These are phyloP conservation scores for Mormyrus lacerda DNA, from an alignment of 2,113 vertebrate species.

Conservation along the genomic window DNA sequence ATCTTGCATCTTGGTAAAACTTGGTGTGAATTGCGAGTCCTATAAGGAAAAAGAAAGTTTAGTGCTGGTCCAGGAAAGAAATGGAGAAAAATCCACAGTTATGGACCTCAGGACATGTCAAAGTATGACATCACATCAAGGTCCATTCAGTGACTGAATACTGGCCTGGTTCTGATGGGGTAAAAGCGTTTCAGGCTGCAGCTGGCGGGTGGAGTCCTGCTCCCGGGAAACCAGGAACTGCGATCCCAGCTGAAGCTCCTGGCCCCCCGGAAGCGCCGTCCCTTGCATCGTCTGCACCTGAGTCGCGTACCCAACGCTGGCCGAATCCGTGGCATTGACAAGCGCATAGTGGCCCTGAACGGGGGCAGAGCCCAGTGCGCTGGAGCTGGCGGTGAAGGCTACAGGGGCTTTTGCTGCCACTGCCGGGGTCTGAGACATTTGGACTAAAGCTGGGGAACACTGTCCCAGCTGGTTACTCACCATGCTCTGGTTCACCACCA, in stretches of 20 bases:
- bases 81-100: background rate
- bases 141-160: slow-evolving; percentile 36
- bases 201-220: slow-evolving; percentile 63
- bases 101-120: background rate
- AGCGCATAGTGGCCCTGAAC: slow-evolving; percentile 70
- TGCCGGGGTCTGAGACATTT: slow-evolving; percentile 69
- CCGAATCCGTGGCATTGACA: slow-evolving; percentile 56
- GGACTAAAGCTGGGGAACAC: slow-evolving; percentile 60
- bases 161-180: slow-evolving; percentile 32
- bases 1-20: slow-evolving; percentile 57
- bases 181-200: slow-evolving; percentile 51
- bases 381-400: slow-evolving; percentile 51
- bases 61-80: slow-evolving; percentile 2
- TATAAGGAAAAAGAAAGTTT: slow-evolving; percentile 38
- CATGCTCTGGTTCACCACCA: slow-evolving; percentile 78
- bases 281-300: slow-evolving; percentile 53
- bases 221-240: slow-evolving; percentile 80
- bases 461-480: slow-evolving; percentile 63
- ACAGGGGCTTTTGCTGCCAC: slow-evolving; percentile 64
- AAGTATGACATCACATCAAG: background rate
- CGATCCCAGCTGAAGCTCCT: slow-evolving; percentile 67
- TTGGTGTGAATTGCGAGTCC: slow-evolving; percentile 39
- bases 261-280: slow-evolving; percentile 55
- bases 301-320: slow-evolving; percentile 59
- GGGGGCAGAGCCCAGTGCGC: slow-evolving; percentile 41